Conservation (phyloP, 1,140 invertebrate genomes). For the Chrysomallon squamiferum region DNA sequence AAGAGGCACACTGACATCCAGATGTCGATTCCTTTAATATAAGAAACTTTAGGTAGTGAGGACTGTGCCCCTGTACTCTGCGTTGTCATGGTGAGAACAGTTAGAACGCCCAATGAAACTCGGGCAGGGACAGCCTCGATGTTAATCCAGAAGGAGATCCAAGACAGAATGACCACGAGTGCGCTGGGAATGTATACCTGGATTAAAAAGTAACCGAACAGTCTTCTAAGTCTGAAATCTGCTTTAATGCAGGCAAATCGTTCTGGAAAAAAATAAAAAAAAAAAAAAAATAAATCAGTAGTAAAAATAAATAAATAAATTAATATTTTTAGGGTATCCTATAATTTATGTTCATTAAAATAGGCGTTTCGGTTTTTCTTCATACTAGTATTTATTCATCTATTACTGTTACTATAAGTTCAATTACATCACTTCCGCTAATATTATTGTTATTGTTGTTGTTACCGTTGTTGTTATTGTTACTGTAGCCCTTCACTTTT, state of each 20-base stretch:
- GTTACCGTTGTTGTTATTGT: no score
- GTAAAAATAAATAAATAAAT: no score
- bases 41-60: conserved; percentile 64
- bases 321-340: no score
- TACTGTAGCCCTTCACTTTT: no score
- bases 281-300: no score
- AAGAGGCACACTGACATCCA: conserved; percentile 89
- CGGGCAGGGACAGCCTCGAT: conserved; percentile 52
- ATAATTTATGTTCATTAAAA: no score
- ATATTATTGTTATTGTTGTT: no score
- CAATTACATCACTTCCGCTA: no score
- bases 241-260: conserved; percentile 23
- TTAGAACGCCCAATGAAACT: conserved; percentile 65
- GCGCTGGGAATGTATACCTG: conserved; percentile 23
- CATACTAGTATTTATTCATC: no score
- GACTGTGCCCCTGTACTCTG: conserved; percentile 25
- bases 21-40: conserved; percentile 78
- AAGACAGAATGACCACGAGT: conserved; percentile 26
- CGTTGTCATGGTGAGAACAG: conserved; percentile 28
- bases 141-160: conserved; percentile 79
- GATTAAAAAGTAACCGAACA: conserved; percentile 21
- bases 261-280: conserved; percentile 4
- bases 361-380: no score
- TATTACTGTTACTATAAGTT: no score
- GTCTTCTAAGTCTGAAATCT: conserved; percentile 15